These are phyloP conservation scores for Agrotis clavis DNA, from an alignment of 2,888 invertebrate species.

Conservation along the genomic window DNA sequence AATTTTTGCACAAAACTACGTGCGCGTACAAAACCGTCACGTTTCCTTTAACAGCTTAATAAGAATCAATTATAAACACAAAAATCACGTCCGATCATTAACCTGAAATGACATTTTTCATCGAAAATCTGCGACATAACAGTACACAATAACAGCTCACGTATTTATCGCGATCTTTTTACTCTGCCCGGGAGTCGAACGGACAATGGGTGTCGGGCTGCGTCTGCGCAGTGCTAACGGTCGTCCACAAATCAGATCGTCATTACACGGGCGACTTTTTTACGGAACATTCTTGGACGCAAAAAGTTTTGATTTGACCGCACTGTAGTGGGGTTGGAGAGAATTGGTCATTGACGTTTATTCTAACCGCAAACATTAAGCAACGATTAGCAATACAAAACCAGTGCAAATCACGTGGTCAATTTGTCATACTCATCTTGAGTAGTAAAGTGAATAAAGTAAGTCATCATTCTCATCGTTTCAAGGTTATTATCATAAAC, in stretches of 20 bases:
- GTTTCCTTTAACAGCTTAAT: slow-evolving; percentile 21
- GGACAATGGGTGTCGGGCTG: slow-evolving; percentile 75
- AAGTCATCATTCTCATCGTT: not conserved
- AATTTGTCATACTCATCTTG: no score
- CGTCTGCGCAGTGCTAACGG: slow-evolving; percentile 77
- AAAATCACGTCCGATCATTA: slow-evolving; percentile 63
- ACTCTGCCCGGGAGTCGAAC: slow-evolving; percentile 73
- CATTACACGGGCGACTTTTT: slow-evolving; percentile 82
- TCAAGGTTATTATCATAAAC: no score
- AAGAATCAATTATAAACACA: slow-evolving; percentile 50
- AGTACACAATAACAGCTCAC: slow-evolving; percentile 71
- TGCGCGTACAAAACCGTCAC: slow-evolving; percentile 31
- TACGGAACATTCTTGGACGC: slow-evolving; percentile 76
- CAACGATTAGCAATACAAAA: not conserved
- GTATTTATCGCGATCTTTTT: slow-evolving; percentile 74
- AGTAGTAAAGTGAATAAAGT: not conserved
- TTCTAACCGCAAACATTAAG: not conserved
- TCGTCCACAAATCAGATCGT: slow-evolving; percentile 77
- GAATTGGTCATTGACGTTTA: slow-evolving; percentile 45
- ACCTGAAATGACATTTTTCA: slow-evolving; percentile 64
- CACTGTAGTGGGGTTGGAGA: slow-evolving; percentile 60
- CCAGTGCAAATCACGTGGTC: not conserved
- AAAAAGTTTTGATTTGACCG: slow-evolving; percentile 79
- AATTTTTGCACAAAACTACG: slow-evolving; percentile 24
- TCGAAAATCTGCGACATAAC: slow-evolving; percentile 50